Evolutionary conservation across 2,113 vertebrate genomes (phyloP).

Genomic region (Sapayoa aenigma): DNA sequence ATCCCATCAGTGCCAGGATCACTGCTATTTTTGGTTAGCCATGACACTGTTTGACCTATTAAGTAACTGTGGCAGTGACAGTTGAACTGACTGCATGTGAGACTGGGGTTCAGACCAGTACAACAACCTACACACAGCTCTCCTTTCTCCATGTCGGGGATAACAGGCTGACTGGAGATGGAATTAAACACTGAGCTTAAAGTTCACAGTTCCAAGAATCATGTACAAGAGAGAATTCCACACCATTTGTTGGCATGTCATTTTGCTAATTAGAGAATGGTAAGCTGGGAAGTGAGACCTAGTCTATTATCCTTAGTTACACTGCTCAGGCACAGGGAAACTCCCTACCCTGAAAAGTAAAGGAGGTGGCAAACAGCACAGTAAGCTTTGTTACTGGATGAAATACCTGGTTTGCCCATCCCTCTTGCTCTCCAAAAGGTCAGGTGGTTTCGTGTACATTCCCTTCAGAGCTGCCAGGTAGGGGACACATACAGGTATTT

Average conservation of each 20-base stretch:
- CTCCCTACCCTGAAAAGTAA: not conserved
- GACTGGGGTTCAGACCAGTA: not conserved
- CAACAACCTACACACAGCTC: not conserved
- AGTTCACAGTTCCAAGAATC: not conserved
- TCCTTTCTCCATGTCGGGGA: not conserved
- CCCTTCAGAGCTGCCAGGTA: not conserved
- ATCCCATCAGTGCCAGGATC: not conserved
- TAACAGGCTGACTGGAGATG: not conserved
- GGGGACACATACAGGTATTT: not conserved
- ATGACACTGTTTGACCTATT: not conserved
- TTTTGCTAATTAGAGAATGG: not conserved
- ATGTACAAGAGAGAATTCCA: not conserved
- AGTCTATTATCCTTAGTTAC: not conserved
- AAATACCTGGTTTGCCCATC: not conserved
- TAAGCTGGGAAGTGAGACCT: not conserved
- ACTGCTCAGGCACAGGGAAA: not conserved
- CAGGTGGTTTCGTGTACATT: not conserved
- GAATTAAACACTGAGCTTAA: not conserved
- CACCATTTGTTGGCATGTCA: not conserved
- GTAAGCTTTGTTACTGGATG: not conserved
- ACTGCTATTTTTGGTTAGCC: not conserved
- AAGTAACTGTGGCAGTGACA: not conserved
- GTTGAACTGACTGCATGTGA: not conserved
- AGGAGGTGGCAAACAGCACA: not conserved
- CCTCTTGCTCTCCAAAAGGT: not conserved